Conservation (phyloP, 2,113 vertebrate species). For the Myiozetetes cayanensis region DNA sequence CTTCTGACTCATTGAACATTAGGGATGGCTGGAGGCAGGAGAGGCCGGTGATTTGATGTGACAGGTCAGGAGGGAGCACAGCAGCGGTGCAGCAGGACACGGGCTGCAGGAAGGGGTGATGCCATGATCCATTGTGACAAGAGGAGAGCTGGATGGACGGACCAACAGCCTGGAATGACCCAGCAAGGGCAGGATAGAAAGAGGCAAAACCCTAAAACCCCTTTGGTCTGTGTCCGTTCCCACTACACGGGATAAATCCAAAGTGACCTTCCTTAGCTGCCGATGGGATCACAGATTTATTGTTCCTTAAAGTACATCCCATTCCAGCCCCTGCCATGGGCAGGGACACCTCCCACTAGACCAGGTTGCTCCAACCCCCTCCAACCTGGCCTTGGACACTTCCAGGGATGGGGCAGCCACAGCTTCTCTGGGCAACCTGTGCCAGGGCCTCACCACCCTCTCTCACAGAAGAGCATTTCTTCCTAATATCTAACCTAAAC, state of each 20-base stretch:
- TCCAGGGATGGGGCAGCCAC: background rate
- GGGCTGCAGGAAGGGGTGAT: background rate
- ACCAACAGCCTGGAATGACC: background rate
- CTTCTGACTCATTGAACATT: conserved; percentile 44
- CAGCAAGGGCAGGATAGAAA: background rate
- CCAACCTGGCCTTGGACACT: background rate
- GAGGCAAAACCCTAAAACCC: background rate
- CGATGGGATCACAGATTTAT: background rate
- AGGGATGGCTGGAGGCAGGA: background rate
- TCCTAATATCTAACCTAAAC: background rate
- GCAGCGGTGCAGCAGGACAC: background rate
- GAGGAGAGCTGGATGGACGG: background rate
- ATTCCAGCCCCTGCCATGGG: background rate
- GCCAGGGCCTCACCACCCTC: background rate
- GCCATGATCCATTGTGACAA: conserved; percentile 32
- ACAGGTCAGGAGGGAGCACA: conserved; percentile 31
- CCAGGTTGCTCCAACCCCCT: rapidly evolving
- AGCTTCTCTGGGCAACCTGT: background rate
- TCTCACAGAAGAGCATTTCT: background rate
- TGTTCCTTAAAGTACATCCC: background rate
- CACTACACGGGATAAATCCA: background rate
- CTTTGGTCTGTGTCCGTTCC: background rate
- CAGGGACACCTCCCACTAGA: rapidly evolving
- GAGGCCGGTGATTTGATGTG: conserved; percentile 35
- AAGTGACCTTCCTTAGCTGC: background rate